Base-by-base conservation (phyloP, 1,140 invertebrate species). In the Sycophila sp. region DNA sequence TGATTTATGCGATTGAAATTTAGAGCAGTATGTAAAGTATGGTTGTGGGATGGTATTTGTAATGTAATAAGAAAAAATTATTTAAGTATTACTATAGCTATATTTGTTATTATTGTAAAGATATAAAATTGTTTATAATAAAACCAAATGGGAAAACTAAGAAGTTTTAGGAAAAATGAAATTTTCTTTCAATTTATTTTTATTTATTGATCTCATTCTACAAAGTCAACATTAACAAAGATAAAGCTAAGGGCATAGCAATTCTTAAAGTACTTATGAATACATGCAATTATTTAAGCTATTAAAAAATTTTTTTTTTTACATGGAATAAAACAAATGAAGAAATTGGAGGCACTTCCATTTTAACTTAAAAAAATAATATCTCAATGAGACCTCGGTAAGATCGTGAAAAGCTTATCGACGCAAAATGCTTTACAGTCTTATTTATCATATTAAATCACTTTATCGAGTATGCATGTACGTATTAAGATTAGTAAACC, bases 321-420 rank as follows among this genome's bases (percentile, higher is more conserved):
- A 64, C 36, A 71, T 19, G 17, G 28, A 64, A 58, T 62, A 66
- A 71, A 75, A 77, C 75, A 79, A 80, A 38, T 72, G 66, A 80
- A 78, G 58, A 56, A 72, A 78, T 60, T 73, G 60, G 56, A 69
- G 76, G 74, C 73, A 80, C 76, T 80, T 79, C 71, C 49, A 72
- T 47, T 65, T 15, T 79, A 78, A 78, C 73, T 72, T 71, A 78
- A 78, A 15, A 67, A 78, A 73, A 72, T 72, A 75, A 60, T 73
- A 70, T 62, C 76, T 77, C 67, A 59, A 28, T 38, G 49, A 63
- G 47, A 63, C 34, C 45, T 13, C 71, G n/a, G 76, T 73, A 76
- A 72, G 75, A 77, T 47, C 42, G 56, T 73, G 66, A 71, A 74
- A 76, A 79, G 66, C 69, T 72, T 69, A 65, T 74, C 45, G 64